Conservation (phyloP, 2,888 invertebrate species). For the Euclidia mi region DNA sequence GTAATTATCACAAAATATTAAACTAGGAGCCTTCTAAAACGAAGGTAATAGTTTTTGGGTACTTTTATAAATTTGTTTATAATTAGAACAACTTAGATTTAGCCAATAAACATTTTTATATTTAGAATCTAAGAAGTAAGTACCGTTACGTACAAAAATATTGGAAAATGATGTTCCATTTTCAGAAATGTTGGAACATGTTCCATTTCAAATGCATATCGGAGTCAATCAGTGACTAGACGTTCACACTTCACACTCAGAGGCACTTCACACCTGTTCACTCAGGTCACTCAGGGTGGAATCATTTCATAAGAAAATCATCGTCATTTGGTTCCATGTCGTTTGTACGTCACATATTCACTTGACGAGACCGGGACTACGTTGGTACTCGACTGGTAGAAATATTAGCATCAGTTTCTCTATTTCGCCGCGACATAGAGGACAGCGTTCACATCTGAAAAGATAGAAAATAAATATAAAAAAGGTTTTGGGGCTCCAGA, state of each 20-base stretch:
- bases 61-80: constrained; percentile 28
- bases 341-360: constrained; percentile 62
- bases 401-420: constrained; percentile 93
- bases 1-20: constrained; percentile 58
- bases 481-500: background rate
- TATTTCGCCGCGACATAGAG: constrained; percentile 93
- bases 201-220: constrained; percentile 52
- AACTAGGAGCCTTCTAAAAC: constrained; percentile 79
- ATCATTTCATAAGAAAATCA: constrained; percentile 44
- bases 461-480: constrained; percentile 8
- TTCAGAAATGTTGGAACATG: constrained; percentile 55
- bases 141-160: constrained; percentile 46
- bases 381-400: constrained; percentile 91
- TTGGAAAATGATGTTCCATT: background rate
- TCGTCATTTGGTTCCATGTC: constrained; percentile 52
- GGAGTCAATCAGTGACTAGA: constrained; percentile 79
- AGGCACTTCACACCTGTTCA: constrained; percentile 21
- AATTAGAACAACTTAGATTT: constrained; percentile 42
- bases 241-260: constrained; percentile 72
- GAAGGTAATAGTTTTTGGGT: constrained; percentile 66
- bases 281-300: constrained; percentile 24
- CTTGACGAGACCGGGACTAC: constrained; percentile 75
- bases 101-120: constrained; percentile 38
- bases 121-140: constrained; percentile 53
- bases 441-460: constrained; percentile 93